phyloP scores from a whole-genome alignment of 1,140 invertebrate species.

The Papilio dardanus region DNA sequence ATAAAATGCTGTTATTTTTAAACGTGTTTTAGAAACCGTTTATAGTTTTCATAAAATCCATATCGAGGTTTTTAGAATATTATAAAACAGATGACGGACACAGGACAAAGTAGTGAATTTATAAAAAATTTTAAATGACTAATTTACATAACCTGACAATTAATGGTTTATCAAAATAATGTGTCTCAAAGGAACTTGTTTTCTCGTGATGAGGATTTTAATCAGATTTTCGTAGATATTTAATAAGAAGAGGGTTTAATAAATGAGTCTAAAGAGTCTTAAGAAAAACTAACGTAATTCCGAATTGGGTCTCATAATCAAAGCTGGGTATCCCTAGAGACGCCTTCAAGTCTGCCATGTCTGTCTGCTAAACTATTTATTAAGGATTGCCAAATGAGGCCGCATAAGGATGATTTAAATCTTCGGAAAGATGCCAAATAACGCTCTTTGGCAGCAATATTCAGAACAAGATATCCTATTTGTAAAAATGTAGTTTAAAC shows the following conservation, averaged over 20 bases:
- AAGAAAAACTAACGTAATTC: constrained; percentile 31
- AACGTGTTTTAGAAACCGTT: not conserved
- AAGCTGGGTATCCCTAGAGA: not conserved
- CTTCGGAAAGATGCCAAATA: constrained; percentile 6
- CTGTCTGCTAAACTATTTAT: not conserved
- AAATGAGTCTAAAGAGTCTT: no score
- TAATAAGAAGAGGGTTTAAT: no score
- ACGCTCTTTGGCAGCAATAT: constrained; percentile 17
- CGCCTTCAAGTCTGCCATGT: not conserved
- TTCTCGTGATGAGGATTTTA: no score
- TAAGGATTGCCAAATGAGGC: constrained; percentile 28
- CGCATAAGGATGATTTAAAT: constrained; percentile 24
- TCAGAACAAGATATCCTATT: not conserved
- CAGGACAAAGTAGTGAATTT: no score
- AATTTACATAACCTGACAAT: no score
- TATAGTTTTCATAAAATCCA: no score
- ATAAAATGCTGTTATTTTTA: not conserved
- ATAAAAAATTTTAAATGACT: no score
- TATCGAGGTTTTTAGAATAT: no score
- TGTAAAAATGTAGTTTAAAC: not conserved
- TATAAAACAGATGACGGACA: no score
- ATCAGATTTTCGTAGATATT: no score
- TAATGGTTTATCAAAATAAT: no score
- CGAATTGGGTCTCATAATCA: constrained; percentile 10
- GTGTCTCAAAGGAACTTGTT: no score